These are phyloP conservation scores for Micrastur ruficollis DNA, from an alignment of 2,797 vertebrate species.

Conservation along the genomic window DNA sequence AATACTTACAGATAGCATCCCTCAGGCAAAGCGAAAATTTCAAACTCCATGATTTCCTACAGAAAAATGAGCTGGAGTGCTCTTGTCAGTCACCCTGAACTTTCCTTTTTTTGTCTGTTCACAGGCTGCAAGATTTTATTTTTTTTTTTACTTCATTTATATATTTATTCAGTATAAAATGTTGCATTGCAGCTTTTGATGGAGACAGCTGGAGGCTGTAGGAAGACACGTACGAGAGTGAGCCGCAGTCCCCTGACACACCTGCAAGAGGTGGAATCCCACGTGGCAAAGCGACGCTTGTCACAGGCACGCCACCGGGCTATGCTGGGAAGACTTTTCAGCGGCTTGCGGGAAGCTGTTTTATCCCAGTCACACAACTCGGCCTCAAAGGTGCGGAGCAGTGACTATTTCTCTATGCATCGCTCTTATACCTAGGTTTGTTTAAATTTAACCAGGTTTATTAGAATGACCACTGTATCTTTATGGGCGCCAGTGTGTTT, in stretches of 20 bases:
- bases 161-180: neutral
- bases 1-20: neutral
- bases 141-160: neutral
- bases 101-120: neutral
- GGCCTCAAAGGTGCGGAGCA: conserved; percentile 74
- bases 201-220: conserved; percentile 41
- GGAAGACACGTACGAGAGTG: neutral
- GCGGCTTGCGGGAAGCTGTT: conserved; percentile 62
- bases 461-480: neutral
- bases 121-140: neutral
- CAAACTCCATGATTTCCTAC: neutral
- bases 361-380: conserved; percentile 61
- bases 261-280: conserved; percentile 11
- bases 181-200: conserved; percentile 63
- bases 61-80: neutral
- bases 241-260: neutral
- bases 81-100: neutral
- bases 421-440: fast-evolving
- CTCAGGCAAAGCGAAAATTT: neutral
- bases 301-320: conserved; percentile 71
- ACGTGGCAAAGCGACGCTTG: conserved; percentile 58
- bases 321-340: conserved; percentile 71
- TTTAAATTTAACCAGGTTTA: neutral
- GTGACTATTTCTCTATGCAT: neutral
- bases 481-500: neutral